Percentiles rank a stretch among this genome's conserved stretches.
phyloP scores from a whole-genome alignment of 2,888 invertebrate genomes.

The Prenolepis imparis region DNA sequence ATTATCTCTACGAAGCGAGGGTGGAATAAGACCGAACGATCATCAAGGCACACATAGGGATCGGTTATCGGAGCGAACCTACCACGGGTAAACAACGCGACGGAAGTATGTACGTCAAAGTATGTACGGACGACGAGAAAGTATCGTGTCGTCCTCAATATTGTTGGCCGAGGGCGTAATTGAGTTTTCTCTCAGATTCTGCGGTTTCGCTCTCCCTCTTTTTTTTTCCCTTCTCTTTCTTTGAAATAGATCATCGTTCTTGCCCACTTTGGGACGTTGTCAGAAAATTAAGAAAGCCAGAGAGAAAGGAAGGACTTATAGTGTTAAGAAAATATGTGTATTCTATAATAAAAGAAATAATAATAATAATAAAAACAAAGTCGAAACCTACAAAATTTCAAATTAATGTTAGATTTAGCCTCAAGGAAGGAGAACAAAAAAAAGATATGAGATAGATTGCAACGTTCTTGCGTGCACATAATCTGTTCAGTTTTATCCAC shows the following conservation, averaged over 20 bases:
- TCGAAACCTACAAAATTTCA: background rate
- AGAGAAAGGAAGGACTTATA: background rate
- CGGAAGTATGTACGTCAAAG: constrained; percentile 9
- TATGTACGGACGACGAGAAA: constrained; percentile 10
- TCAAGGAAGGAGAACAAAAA: background rate
- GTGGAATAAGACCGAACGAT: constrained; percentile 18
- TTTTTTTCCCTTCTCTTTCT: background rate
- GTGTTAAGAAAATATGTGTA: background rate
- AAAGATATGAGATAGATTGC: background rate
- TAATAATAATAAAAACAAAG: background rate
- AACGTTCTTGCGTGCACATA: background rate
- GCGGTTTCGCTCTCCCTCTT: background rate
- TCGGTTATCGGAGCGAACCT: background rate
- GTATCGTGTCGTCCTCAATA: constrained; percentile 1
- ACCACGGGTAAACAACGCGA: constrained; percentile 13
- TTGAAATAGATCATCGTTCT: background rate
- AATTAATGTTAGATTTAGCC: background rate
- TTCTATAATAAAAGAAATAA: background rate
- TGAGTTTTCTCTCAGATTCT: constrained; percentile 27
- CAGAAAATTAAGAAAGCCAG: background rate
- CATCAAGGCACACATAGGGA: background rate
- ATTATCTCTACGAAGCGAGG: background rate
- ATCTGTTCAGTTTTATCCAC: background rate
- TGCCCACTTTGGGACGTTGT: background rate
- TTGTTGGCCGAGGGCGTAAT: constrained; percentile 7